A percentile compares a stretch with the other conserved stretches of the same genome.
Evolutionary conservation across 2,113 vertebrate species (phyloP).

Genomic region (Sceloporus undulatus): DNA sequence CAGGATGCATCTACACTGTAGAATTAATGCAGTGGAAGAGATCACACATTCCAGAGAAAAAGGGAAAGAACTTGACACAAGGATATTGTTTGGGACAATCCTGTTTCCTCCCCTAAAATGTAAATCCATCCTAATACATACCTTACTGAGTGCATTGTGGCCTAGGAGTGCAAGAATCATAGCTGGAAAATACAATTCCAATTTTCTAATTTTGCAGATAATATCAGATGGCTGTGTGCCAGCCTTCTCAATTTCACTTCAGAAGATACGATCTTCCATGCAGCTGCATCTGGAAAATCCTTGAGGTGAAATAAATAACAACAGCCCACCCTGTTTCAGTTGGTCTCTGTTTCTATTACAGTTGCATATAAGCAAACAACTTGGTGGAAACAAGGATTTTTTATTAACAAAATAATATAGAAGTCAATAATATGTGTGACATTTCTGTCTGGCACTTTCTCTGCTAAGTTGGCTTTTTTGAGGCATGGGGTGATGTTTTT

Average conservation of each 20-base stretch:
- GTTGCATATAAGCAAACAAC: constrained; percentile 45
- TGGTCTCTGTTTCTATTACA: constrained; percentile 12
- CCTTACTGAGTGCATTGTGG: background rate
- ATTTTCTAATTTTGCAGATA: constrained; percentile 30
- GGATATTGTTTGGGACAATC: background rate
- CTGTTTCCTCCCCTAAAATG: background rate
- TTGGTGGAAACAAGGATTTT: constrained; percentile 29
- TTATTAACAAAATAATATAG: constrained; percentile 5
- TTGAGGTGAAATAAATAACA: background rate
- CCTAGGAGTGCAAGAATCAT: background rate
- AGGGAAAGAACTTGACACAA: background rate
- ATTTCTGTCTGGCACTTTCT: constrained; percentile 51
- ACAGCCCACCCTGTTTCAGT: constrained; percentile 8
- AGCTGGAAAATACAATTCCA: background rate
- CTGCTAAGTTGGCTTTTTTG: constrained; percentile 39
- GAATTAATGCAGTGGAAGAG: no score
- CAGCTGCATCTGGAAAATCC: constrained; percentile 49
- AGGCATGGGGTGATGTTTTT: constrained; percentile 47
- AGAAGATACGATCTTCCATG: constrained; percentile 34
- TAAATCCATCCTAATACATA: background rate
- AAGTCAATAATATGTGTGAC: constrained; percentile 27
- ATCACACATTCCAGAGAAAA: background rate
- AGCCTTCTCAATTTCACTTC: background rate
- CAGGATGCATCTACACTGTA: no score
- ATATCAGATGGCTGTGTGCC: constrained; percentile 39